Evolutionary conservation across 2,888 invertebrate species (phyloP).

Genomic region (Thereva nobilitata): DNA sequence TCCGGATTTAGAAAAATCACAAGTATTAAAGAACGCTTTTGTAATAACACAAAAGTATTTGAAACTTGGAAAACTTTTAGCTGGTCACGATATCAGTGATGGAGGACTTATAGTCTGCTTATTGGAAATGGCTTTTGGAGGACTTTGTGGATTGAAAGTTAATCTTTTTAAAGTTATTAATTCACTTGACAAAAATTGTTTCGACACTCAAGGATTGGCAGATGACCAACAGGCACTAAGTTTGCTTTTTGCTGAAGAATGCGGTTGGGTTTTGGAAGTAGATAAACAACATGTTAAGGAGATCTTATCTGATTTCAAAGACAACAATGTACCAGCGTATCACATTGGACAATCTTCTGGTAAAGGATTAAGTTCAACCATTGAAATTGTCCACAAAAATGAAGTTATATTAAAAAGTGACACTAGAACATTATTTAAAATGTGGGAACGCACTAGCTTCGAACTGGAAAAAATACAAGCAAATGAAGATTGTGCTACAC

Average conservation of each 20-base stretch:
- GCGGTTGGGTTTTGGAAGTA: constrained; percentile 83
- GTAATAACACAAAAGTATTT: constrained; percentile 82
- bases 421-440: constrained; percentile 71
- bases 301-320: constrained; percentile 66
- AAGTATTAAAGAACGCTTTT: constrained; percentile 74
- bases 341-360: constrained; percentile 70
- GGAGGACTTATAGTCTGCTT: constrained; percentile 90
- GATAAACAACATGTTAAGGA: constrained; percentile 61
- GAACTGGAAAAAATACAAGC: constrained; percentile 85
- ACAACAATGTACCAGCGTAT: constrained; percentile 65
- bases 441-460: constrained; percentile 97
- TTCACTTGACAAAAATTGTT: constrained; percentile 41
- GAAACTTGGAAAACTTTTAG: constrained; percentile 60
- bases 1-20: constrained; percentile 79
- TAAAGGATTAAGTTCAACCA: constrained; percentile 64
- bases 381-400: constrained; percentile 46
- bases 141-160: constrained; percentile 77
- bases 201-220: constrained; percentile 48
- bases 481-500: constrained; percentile 74
- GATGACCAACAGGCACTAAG: constrained; percentile 63
- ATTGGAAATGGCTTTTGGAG: constrained; percentile 96
- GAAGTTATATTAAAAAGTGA: constrained; percentile 63
- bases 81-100: constrained; percentile 97
- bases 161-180: constrained; percentile 62
- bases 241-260: constrained; percentile 81